These are phyloP conservation scores for Vespertilio murinus DNA, from an alignment of 2,797 vertebrate genomes.

Conservation along the genomic window DNA sequence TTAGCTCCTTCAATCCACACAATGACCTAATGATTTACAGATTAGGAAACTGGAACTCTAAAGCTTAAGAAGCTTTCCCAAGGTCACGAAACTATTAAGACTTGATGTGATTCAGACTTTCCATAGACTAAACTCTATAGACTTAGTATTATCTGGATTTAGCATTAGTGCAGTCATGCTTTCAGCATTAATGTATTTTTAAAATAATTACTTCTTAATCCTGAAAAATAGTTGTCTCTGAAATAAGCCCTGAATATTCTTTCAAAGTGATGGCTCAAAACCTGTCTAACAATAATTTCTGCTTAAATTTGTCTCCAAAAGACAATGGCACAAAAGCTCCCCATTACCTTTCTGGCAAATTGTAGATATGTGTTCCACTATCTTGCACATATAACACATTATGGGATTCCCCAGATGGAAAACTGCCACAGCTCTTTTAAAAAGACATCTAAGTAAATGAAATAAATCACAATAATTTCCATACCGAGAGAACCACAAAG, in stretches of 20 bases:
- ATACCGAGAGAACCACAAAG: not conserved
- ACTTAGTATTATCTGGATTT: not conserved
- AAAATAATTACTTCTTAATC: not conserved
- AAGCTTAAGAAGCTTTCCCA: conserved; percentile 21
- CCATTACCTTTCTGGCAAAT: not conserved
- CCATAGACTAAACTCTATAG: not conserved
- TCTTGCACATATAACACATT: not conserved
- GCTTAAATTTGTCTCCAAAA: not conserved
- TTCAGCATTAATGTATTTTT: not conserved
- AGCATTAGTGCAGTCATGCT: not conserved
- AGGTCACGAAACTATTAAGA: conserved; percentile 2
- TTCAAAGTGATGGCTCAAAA: conserved; percentile 16
- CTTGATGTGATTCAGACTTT: not conserved
- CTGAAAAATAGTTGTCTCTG: not conserved
- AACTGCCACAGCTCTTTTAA: not conserved
- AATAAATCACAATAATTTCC: not conserved
- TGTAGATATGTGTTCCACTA: not conserved
- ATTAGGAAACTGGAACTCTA: not conserved
- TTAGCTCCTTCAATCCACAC: conserved; percentile 15
- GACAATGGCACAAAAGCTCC: not conserved
- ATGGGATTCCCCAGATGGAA: not conserved
- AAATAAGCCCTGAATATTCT: not conserved
- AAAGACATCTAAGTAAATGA: conserved; percentile 40
- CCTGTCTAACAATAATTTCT: not conserved
- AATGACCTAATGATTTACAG: conserved; percentile 40